These are phyloP conservation scores for Apeltes quadracus DNA, from an alignment of 2,113 vertebrate species.

Conservation along the genomic window DNA sequence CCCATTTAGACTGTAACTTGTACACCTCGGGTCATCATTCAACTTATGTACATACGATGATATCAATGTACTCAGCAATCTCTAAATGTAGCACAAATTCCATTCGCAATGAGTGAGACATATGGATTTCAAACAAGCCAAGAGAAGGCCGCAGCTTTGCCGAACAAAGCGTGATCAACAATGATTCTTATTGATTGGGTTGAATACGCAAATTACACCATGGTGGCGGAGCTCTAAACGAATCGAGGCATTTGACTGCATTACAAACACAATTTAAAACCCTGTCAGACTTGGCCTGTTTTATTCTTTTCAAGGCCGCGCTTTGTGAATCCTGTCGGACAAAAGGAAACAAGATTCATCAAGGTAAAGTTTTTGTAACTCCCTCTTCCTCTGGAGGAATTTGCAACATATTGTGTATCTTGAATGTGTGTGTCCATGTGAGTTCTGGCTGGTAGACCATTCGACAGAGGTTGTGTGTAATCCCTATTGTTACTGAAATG, in stretches of 20 bases:
- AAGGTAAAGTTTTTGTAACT: slow-evolving; percentile 7
- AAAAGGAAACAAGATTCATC: slow-evolving; percentile 29
- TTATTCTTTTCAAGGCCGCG: neutral
- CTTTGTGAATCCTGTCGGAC: slow-evolving; percentile 16
- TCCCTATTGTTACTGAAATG: slow-evolving; percentile 81
- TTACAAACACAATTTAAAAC: neutral
- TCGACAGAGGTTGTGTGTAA: slow-evolving; percentile 76
- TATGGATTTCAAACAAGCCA: neutral
- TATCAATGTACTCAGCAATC: neutral
- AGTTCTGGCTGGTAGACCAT: slow-evolving; percentile 65
- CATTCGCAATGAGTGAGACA: neutral
- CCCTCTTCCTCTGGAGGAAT: slow-evolving; percentile 23
- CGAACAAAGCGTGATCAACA: neutral
- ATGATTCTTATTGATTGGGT: neutral
- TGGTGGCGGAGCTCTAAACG: neutral
- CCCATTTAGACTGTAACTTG: neutral
- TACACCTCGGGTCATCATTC: neutral
- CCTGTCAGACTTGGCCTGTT: neutral
- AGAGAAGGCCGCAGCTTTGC: neutral
- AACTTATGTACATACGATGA: neutral
- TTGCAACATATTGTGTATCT: slow-evolving; percentile 39
- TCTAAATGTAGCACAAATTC: neutral
- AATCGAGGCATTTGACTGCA: slow-evolving; percentile 11
- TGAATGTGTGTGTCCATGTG: slow-evolving; percentile 40
- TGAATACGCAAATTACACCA: neutral